Evolutionary conservation across 2,113 vertebrate species (phyloP), one percentile per base, ranked within the genome.

Genomic region (Gadus chalcogrammus): DNA sequence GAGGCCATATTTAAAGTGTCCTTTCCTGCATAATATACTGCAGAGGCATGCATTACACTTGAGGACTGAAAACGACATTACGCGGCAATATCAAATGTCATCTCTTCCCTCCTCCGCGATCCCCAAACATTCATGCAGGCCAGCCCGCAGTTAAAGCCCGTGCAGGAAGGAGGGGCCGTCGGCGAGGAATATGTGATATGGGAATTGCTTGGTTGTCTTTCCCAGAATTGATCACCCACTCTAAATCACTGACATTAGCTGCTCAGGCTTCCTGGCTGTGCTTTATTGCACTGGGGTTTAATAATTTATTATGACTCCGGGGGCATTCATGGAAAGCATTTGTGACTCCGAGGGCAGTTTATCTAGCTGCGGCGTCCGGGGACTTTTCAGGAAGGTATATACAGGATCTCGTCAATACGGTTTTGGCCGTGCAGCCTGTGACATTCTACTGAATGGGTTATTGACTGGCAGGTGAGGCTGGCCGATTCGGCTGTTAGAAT

Each of bases 391-490:
- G 79, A 85, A 93, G 89, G 88, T 81, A 84, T 87, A 88, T 93
- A 92, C 89, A 88, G 77, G 22, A 80, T 71, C 90, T 91, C 88
- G 80, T 99, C 97, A 96, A 98, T 97, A 96, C 88, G 7, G 56
- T 87, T 89, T 15, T 91, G 91, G 92, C 92, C 65, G 28, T 84
- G 89, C 85, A 84, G 87, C 83, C 83, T 85, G 84, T 92, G 92
- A 92, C 91, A 96, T 96, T 96, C 96, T 95, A 97, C 96, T 95
- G 97, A 97, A 97, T 95, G 92, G 94, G 89, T 95, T 98, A 98
- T 98, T 96, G 96, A 99, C 93, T 91, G 91, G 90, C 79, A 91
- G 70, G 91, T 87, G 92, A 83, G 16, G 80, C 77, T 80, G 73
- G 92, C 22, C 92, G 88, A 89, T 86, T 73, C 88, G 89, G 90